Base-by-base conservation (phyloP, 2,888 invertebrate species). In the Scelioninae gen. 1 region DNA sequence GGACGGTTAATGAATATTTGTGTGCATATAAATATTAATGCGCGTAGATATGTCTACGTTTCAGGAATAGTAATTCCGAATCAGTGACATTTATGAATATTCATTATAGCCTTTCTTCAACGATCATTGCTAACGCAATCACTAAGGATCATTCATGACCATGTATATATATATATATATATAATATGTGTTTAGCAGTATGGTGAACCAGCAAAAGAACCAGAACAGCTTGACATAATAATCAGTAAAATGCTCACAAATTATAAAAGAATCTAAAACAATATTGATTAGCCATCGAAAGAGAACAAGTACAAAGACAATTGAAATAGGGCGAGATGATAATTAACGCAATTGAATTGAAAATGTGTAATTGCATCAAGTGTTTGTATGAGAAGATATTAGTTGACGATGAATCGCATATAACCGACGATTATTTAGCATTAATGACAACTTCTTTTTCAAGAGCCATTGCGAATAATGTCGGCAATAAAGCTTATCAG, bases 401-500 rank as follows among this genome's bases (percentile, higher is more conserved):
- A 5, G 11, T n/a, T 10, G 45, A 16, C 15, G 45, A 47, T 47
- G 15, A 47, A 47, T 53, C 45, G 15, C 5, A 15, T 7, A 0
- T 15, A 16, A 47, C 15, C 45, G 45, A 7, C 45, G 51, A 51
- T 51, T 29, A 51, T 51, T 51, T 51, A 23, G 10, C 51, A 51
- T 51, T 29, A 51, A 51, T 29, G 51, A 31, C 45, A 7, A 45
- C 62, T 51, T 51, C 43, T 53, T 62, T 32, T 31, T 62, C 43
- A 43, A 53, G 53, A 15, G 62, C 45, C 62, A 32, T 62, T 23
- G 45, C 62, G 45, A 62, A 62, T 63, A 63, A 63, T 16, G 43
- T 32, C 55, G 47, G 63, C 65, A 55, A 75, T 65, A 65, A 75
- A 65, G 65, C 74, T 75, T 65, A 75, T 75, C 74, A 75, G 65